Conservation (phyloP, 2,797 vertebrate species). For the Gymnothorax reevesii region DNA sequence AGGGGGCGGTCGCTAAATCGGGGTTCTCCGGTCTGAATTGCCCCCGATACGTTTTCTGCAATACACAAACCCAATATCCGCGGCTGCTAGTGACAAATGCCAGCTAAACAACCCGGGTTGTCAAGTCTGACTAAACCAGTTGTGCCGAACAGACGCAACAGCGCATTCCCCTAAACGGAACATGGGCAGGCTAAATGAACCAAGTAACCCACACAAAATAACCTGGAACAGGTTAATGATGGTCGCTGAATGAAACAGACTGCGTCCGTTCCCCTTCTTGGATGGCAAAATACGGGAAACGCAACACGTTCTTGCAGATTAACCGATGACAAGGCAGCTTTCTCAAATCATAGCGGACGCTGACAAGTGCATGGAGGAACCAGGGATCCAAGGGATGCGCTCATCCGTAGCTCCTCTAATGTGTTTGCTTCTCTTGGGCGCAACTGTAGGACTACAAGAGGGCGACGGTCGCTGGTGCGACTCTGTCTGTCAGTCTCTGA, state of each 20-base stretch:
- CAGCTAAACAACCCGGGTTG: conserved; percentile 46
- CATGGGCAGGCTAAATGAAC: conserved; percentile 66
- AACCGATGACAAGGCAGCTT: conserved; percentile 43
- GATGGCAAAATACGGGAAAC: conserved; percentile 19
- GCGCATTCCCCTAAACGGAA: conserved; percentile 66
- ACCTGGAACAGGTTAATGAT: conserved; percentile 28
- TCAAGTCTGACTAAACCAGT: conserved; percentile 58
- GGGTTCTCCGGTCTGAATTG: conserved; percentile 57
- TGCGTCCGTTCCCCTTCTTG: background rate
- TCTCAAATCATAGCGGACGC: conserved; percentile 49
- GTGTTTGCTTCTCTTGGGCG: conserved; percentile 28
- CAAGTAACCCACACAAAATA: conserved; percentile 56
- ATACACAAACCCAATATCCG: conserved; percentile 59
- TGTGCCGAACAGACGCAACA: conserved; percentile 67
- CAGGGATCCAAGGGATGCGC: conserved; percentile 18
- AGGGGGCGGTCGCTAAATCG: conserved; percentile 56
- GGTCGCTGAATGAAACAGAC: background rate
- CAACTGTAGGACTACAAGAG: conserved; percentile 60
- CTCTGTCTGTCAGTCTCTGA: conserved; percentile 49
- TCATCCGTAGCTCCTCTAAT: conserved; percentile 13
- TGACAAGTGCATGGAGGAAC: conserved; percentile 36
- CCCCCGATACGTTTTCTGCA: conserved; percentile 56
- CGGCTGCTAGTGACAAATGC: conserved; percentile 36
- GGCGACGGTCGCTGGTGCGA: conserved; percentile 67
- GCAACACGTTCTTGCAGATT: conserved; percentile 42